Conservation (phyloP, 2,113 vertebrate genomes). For the Nothocercus nigrocapillus region DNA sequence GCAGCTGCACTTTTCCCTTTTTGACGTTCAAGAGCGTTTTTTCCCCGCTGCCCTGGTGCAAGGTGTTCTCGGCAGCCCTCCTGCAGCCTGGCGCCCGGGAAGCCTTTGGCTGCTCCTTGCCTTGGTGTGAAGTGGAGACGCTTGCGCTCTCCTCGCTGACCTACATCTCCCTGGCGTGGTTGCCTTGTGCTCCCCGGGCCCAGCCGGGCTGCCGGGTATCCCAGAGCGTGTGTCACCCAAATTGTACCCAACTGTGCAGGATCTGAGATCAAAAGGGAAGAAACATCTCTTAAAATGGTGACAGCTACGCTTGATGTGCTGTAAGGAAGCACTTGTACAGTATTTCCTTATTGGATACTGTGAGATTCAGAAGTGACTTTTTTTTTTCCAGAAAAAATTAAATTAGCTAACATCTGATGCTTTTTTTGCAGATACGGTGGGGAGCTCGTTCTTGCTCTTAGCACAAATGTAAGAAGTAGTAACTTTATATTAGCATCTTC, state of each 20-base stretch:
- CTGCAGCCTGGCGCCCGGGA: neutral
- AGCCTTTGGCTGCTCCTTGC: neutral
- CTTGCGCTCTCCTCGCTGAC: neutral
- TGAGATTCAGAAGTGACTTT: neutral
- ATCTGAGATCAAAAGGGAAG: neutral
- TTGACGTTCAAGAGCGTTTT: neutral
- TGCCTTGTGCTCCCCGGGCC: neutral
- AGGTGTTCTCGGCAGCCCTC: neutral
- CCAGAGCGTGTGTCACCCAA: rapidly evolving
- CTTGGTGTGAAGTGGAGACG: neutral
- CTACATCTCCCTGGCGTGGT: neutral
- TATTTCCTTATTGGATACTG: neutral
- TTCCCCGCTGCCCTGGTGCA: neutral
- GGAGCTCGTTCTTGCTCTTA: neutral
- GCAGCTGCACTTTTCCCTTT: neutral
- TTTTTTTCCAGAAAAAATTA: neutral
- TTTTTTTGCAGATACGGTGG: neutral
- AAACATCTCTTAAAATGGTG: neutral
- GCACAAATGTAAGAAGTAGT: neutral
- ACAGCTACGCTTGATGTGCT: neutral
- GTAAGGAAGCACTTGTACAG: neutral
- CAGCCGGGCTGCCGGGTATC: rapidly evolving
- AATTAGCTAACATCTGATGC: neutral
- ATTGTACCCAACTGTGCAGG: neutral
- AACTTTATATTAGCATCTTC: neutral